Base-by-base conservation (phyloP, 2,888 invertebrate species). In the Agrochola lychnidis region DNA sequence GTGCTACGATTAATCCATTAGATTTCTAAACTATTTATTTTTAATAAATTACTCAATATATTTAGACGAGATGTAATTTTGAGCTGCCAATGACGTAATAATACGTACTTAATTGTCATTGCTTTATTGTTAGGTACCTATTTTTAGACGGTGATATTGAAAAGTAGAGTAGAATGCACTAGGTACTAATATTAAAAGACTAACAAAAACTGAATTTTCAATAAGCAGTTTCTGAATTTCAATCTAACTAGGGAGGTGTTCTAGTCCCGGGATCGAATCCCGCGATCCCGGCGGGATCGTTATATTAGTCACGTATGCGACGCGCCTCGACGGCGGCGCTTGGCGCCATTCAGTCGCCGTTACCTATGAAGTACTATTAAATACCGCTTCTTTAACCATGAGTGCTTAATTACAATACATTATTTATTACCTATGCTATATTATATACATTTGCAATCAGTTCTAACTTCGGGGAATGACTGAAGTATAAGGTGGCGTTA, bases 271-370 rank as follows among this genome's bases (percentile, higher is more conserved):
- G 68, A 88, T 81, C 70, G 68, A 53, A 81, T 81, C 87, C 89
- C 78, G 88, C 84, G 85, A 85, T 87, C 88, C 81, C 78, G 45
- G 89, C 76, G 87, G 91, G 90, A 88, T 85, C 85, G 87, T 83
- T 79, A 88, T 84, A 92, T 93, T 90, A 91, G 91, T 93, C 92
- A 92, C 91, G 91, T 92, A 91, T 90, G 90, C 89, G 91, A 84
- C 91, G 89, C 91, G 91, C 87, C 88, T 71, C 62, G 79, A 70
- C 83, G 92, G 91, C 92, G 92, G 92, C 92, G 85, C 86, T 85
- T 79, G 92, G 91, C 91, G 90, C 87, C 90, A 72, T 40, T 45
- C 79, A 73, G 90, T 87, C 90, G 91, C 91, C 91, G 85, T 82
- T 84, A 88, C 90, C 86, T 89, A 88, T 82, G 73, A 84, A 86